Evolutionary conservation across 2,797 vertebrate species (phyloP), one percentile per base, ranked within the genome.

Genomic region (Pseudopleuronectes americanus): DNA sequence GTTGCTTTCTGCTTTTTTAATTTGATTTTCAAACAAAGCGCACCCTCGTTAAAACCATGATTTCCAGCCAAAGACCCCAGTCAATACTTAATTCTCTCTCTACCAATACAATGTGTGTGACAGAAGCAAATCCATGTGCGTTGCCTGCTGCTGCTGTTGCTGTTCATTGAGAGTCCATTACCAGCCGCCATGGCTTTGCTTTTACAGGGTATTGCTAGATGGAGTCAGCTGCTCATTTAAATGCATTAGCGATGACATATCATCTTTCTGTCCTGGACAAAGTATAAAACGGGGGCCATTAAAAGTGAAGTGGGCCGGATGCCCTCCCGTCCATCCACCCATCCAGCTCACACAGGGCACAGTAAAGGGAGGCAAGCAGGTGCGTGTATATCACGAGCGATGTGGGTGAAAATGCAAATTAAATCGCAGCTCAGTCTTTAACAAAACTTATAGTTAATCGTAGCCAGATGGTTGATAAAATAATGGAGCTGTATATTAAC

Each of bases 161-260:
- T 48, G 55, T 77, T 83, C 48, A 28, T 79, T 83, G 49, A 28
- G 65, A 79, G 67, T 78, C 80, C 81, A 85, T 89, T 88, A 83
- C 57, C 76, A 72, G 70, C 49, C 56, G 62, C 57, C n/a, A 41
- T 19, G 65, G 49, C 64, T 69, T 56, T 77, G 80, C 72, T 86
- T 76, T 81, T 71, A 81, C 28, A 13, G 45, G 76, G 64, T 81
- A 74, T 75, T 75, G 64, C 74, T 69, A 55, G 28, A 68, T 71
- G 67, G 68, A 80, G 75, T 68, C 76, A 73, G 80, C 68, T 64
- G 43, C 63, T 82, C 68, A 81, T 90, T 89, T 80, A 69, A 79
- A 87, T 84, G 80, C 88, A 90, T 91, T 81, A 87, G 78, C 17
- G 31, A 77, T 82, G 86, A 83, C 64, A 73, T 72, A 84, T 83